Evolutionary conservation across 2,797 vertebrate species (phyloP).

Genomic region (Dipus sagitta): DNA sequence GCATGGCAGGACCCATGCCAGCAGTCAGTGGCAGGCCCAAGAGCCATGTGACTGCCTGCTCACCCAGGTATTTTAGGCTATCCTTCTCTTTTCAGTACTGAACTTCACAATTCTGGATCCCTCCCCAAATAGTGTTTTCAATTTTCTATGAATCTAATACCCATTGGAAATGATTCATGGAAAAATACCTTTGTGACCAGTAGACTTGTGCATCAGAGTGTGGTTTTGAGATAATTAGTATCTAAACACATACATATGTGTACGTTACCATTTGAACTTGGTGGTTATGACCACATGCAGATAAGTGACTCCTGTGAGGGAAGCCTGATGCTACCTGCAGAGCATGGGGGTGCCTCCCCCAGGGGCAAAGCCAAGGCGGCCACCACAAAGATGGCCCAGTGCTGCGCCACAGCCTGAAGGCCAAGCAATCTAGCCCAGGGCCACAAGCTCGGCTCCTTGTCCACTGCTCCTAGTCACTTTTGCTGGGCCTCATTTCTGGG

Average conservation of each 20-base stretch:
- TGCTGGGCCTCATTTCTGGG: not conserved
- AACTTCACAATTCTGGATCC: not conserved
- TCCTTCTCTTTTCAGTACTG: not conserved
- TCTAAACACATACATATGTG: not conserved
- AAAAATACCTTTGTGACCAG: constrained; percentile 60
- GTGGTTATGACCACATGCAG: not conserved
- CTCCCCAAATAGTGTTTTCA: not conserved
- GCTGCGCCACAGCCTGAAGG: not conserved
- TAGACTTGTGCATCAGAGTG: constrained; percentile 16
- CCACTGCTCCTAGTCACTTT: not conserved
- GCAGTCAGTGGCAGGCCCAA: not conserved
- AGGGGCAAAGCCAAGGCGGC: not conserved
- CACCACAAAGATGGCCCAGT: not conserved
- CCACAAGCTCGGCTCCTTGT: not conserved
- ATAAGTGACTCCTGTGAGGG: not conserved
- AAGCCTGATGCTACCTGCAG: not conserved
- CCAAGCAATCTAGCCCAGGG: not conserved
- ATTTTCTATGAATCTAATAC: constrained; percentile 34
- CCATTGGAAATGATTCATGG: constrained; percentile 65
- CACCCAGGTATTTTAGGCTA: not conserved
- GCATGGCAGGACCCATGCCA: too few species aligned
- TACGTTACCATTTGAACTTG: not conserved
- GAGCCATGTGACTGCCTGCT: fast-evolving
- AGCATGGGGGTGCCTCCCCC: fast-evolving
- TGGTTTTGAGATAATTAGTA: constrained; percentile 47